Percentiles rank a stretch among this genome's conserved stretches.
Conservation (phyloP, 2,888 invertebrate genomes). For the Eupeodes latifasciatus region DNA sequence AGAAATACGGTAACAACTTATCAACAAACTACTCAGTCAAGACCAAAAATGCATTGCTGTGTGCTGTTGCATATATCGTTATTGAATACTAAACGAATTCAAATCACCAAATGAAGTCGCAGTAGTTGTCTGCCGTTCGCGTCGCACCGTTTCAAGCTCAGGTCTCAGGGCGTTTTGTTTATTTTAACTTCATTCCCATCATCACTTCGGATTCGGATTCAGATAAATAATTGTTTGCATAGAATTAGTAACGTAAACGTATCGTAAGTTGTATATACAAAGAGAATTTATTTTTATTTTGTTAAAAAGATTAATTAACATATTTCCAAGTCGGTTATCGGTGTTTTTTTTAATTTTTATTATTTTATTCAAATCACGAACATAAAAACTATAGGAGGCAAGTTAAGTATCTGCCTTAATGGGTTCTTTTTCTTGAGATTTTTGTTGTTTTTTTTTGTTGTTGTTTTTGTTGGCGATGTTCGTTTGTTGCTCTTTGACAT, state of each 20-base stretch:
- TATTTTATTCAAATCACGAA: slow-evolving; percentile 68
- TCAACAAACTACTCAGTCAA: slow-evolving; percentile 26
- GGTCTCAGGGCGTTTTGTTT: slow-evolving; percentile 2
- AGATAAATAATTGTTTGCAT: slow-evolving; percentile 2
- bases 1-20: slow-evolving; percentile 24
- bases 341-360: slow-evolving; percentile 38
- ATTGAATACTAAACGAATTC: slow-evolving; percentile 31
- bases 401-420: slow-evolving; percentile 41
- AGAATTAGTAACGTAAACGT: slow-evolving; percentile 14
- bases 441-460: background rate
- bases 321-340: slow-evolving; percentile 56
- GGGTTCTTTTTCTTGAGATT: slow-evolving; percentile 1
- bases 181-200: slow-evolving; percentile 24
- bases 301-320: slow-evolving; percentile 59
- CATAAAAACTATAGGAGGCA: slow-evolving; percentile 38
- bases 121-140: no score
- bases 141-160: no score
- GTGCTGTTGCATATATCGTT: background rate
- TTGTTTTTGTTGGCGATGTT: no score
- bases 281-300: background rate
- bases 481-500: slow-evolving; percentile 12
- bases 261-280: slow-evolving; percentile 7
- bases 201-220: background rate
- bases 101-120: slow-evolving; percentile 13
- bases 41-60: slow-evolving; percentile 32